phyloP scores from a whole-genome alignment of 2,888 invertebrate genomes.

The Dolomedes plantarius region DNA sequence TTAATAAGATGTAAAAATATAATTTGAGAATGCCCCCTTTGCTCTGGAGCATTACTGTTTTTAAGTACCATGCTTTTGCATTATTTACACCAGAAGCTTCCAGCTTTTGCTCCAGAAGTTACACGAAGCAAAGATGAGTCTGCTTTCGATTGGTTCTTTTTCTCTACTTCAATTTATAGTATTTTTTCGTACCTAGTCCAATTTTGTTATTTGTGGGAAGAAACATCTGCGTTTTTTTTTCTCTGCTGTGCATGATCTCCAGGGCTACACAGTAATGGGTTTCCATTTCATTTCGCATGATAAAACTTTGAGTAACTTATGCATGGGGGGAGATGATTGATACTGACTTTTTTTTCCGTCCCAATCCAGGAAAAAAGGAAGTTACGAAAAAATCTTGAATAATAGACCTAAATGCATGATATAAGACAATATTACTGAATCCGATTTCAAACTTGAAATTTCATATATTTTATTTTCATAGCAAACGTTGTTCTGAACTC shows the following conservation, averaged over 20 bases:
- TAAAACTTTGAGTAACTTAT: conserved; percentile 53
- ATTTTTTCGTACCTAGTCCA: conserved; percentile 4
- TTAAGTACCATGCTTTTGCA: conserved; percentile 8
- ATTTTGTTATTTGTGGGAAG: conserved; percentile 56
- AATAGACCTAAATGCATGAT: no score
- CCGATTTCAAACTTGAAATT: no score
- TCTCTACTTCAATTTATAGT: conserved; percentile 33
- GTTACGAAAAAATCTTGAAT: no score
- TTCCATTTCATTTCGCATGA: conserved; percentile 63
- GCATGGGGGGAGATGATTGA: conserved; percentile 47
- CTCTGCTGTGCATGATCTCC: conserved; percentile 6
- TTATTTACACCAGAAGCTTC: conserved; percentile 26
- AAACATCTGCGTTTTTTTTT: conserved; percentile 16
- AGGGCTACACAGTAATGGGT: conserved; percentile 51
- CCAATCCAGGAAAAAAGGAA: no score
- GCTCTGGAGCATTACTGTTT: no score
- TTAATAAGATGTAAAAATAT: no score
- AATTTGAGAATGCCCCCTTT: no score
- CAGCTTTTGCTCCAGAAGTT: conserved; percentile 11
- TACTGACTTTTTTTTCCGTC: conserved; percentile 38
- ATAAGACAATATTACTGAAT: no score
- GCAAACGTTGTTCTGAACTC: no score
- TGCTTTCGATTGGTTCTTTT: conserved; percentile 39
- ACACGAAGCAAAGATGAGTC: conserved; percentile 14
- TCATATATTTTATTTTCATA: no score